Base-by-base conservation (phyloP, 2,888 invertebrate genomes). In the Cactoblastis cactorum region DNA sequence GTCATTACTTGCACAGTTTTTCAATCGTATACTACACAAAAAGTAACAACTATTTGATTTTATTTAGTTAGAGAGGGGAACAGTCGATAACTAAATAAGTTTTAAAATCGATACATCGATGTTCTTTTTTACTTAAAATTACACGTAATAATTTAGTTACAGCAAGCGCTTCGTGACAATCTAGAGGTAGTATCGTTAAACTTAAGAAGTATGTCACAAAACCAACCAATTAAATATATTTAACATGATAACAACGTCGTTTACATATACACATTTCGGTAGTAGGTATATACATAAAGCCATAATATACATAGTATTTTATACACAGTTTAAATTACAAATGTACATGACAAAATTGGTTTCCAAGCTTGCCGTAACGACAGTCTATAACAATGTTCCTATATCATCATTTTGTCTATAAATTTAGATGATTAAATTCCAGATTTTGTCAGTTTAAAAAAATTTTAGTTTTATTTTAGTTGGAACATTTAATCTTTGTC, bases 121-220 rank as follows among this genome's bases (percentile, higher is more conserved):
- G 35, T 15, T 6, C 6, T 32, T 8, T 35, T 35, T 14, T 6
- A 28, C 5, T 35, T 35, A 15, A 35, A 35, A 6, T 37, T 17
- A 37, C 28, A 28, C n/a, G 5, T 9, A 37, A 37, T 37, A 17
- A 17, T 37, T 17, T 17, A 9, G 37, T 17, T 37, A 17, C 15
- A 37, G 5, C 1, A 37, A 37, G 37, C 37, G 37, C 14, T 9
- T 28, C 28, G 37, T 15, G 35, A 17, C 8, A 17, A 3, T 43
- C 32, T 43, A 28, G 43, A 43, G 43, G 43, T 43, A 43, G 43
- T 43, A 15, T 5, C 15, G 28, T 43, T 43, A 43, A 43, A 32
- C 43, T 43, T 32, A 43, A n/a, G 8, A 28, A n/a, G 17, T 15
- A 43, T 28, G 4, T 32, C 28, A 43, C 28, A 43, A 32, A 43